Evolutionary conservation across 2,888 invertebrate species (phyloP), one percentile per base, ranked within the genome.

Genomic region (Tiliacea citrago): DNA sequence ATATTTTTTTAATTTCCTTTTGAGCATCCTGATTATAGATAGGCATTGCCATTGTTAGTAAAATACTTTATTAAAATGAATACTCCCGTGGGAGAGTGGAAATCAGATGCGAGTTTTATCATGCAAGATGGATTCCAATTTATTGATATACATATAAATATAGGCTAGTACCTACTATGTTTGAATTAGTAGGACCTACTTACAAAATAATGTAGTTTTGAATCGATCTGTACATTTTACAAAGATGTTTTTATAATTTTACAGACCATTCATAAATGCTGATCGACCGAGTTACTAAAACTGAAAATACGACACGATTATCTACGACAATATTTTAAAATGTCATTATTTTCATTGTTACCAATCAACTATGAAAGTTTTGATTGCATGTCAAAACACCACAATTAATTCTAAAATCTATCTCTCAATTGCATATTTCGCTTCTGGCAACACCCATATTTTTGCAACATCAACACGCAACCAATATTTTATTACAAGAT

Each of bases 391-490:
- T 78, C 75, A 77, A 63, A 68, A 71, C 67, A 73, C 9, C 57
- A 51, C 70, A 60, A 71, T 74, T 21, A 73, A 84, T 75, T 73
- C 21, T 69, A 49, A 47, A 67, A 67, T 53, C 18, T 69, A 35
- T 29, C 35, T 51, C 29, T 51, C 24, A 10, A 72, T 73, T 76
- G 76, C 58, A 68, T 47, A 77, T 71, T 70, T 77, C 5, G 65
- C 73, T 71, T 13, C 82, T 81, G 65, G 82, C 84, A 72, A 82
- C 55, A 74, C 63, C 39, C 60, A 66, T 73, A 83, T 73, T 71
- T 84, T 79, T 58, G 79, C 76, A 72, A 58, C 35, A 61, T 73
- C 68, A 73, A 73, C 79, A 85, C 69, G 83, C 79, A 68, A 79
- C 67, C 63, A 62, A 82, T 76, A 75, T 72, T 79, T 82, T 57